Evolutionary conservation across 2,797 vertebrate genomes (phyloP).

Genomic region (Scolopax bukidnonensis): DNA sequence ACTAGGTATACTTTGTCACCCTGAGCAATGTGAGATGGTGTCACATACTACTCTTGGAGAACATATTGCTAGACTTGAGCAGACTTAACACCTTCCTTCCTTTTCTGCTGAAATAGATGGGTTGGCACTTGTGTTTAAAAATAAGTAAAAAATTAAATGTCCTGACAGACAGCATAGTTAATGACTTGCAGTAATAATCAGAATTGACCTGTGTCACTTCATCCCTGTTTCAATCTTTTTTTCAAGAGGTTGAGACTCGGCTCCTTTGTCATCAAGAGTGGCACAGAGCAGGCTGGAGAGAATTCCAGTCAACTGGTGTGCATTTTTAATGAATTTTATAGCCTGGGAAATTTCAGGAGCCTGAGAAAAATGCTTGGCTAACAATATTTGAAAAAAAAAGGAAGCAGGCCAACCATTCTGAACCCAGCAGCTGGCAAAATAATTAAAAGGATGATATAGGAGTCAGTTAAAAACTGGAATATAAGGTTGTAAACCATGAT

Average conservation of each 20-base stretch:
- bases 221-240: not conserved
- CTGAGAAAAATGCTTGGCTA: not conserved
- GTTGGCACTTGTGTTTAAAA: not conserved
- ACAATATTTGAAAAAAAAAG: not conserved
- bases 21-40: not conserved
- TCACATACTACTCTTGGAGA: not conserved
- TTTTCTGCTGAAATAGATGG: not conserved
- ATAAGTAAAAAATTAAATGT: not conserved
- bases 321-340: not conserved
- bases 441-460: not conserved
- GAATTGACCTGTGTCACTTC: not conserved
- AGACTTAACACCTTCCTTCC: not conserved
- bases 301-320: not conserved
- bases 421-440: not conserved
- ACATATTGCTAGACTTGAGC: not conserved
- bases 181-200: not conserved
- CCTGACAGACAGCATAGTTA: not conserved
- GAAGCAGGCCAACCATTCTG: not conserved
- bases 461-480: not conserved
- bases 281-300: not conserved
- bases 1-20: conserved; percentile 4
- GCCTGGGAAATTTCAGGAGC: not conserved
- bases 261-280: not conserved
- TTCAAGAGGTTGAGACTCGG: not conserved
- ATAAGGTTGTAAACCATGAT: not conserved